These are phyloP conservation scores for Albula glossodonta DNA, from an alignment of 2,113 vertebrate species.

Conservation along the genomic window DNA sequence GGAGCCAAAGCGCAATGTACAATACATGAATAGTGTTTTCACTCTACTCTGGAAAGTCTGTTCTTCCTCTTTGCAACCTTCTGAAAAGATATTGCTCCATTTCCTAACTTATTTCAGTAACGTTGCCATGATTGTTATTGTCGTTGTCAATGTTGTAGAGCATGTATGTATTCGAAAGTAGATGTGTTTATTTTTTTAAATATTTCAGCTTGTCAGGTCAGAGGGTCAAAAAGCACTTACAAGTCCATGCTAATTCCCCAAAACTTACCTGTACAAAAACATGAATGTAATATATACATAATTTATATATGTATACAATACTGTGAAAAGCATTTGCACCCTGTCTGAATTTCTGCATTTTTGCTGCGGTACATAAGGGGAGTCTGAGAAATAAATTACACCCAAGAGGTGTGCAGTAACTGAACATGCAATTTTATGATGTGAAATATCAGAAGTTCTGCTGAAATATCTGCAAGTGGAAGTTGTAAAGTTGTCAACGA, in stretches of 20 bases:
- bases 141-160: background rate
- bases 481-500: too few species aligned
- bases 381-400: too few species aligned
- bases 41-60: background rate
- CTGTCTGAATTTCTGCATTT: too few species aligned
- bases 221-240: background rate
- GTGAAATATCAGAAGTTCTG: too few species aligned
- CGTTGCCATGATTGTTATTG: background rate
- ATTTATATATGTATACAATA: background rate
- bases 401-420: too few species aligned
- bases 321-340: too few species aligned
- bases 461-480: too few species aligned
- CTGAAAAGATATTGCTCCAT: background rate
- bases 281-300: background rate
- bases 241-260: background rate
- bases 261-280: background rate
- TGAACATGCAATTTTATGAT: too few species aligned
- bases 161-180: background rate
- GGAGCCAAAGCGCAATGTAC: background rate
- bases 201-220: background rate
- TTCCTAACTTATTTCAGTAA: conserved; percentile 18
- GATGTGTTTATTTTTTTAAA: conserved; percentile 5
- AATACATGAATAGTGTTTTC: background rate
- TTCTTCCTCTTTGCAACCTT: background rate
- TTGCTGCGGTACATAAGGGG: too few species aligned